Evolutionary conservation across 2,797 vertebrate genomes (phyloP), one percentile per base, ranked within the genome.

Genomic region (Crax fasciolata): DNA sequence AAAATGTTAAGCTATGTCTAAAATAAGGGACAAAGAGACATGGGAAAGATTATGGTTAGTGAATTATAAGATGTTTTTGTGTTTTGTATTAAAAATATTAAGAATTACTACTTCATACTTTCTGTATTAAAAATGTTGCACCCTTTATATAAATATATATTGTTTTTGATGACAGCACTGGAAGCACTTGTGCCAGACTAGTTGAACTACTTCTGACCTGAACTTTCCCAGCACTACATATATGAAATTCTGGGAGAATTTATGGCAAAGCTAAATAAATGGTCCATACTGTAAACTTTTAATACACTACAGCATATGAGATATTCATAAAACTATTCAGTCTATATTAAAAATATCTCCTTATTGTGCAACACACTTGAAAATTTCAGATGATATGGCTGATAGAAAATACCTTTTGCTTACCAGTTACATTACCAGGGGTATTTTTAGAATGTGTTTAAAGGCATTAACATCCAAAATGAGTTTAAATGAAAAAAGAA

Each of bases 161-260:
- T 72, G 30, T 3, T 95, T 95, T 96, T 39, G 27, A 84, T 72
- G 15, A 58, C 6, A 89, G 13, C 23, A 91, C 72, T 92, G 84
- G 81, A 96, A 84, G 67, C 41, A 77, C 17, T 92, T 90, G 39
- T 28, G 57, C 51, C 70, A 79, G 55, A 82, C 7, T 63, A 95
- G 52, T 83, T 94, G 54, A 82, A 81, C 8, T 80, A 58, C n/a
- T 91, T 93, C 27, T 55, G 46, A 81, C 20, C 23, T 49, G 30
- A 96, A 11, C 24, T 94, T 96, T 91, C 32, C 76, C 52, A 73
- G 25, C 46, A 78, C 17, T 43, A 38, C 2, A 14, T 32, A 19
- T 25, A 23, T 57, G 5, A 93, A 87, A 43, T 77, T 48, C 59
- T 83, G 25, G 11, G 24, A 79, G 16, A 73, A 73, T 20, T 86